Evolutionary conservation across 2,888 invertebrate species (phyloP).

Genomic region (Limulus polyphemus): DNA sequence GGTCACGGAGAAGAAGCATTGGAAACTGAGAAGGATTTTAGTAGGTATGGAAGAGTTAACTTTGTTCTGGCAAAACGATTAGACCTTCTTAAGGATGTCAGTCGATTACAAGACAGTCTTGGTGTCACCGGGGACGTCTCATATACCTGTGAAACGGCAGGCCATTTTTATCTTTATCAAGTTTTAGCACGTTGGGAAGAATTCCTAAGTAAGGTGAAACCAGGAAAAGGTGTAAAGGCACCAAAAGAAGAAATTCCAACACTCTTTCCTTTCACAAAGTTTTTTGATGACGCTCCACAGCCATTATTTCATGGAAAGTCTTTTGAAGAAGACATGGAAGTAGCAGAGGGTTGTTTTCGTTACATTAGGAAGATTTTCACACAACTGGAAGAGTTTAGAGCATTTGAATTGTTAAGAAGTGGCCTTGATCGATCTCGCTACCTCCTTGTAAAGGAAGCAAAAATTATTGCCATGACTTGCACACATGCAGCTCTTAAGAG

Average conservation of each 20-base stretch:
- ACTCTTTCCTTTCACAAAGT: conserved; percentile 85
- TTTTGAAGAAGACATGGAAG: conserved; percentile 69
- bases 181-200: conserved; percentile 82
- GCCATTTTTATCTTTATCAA: conserved; percentile 93
- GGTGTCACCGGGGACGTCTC: conserved; percentile 76
- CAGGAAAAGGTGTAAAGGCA: conserved; percentile 31
- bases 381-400: conserved; percentile 93
- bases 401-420: conserved; percentile 89
- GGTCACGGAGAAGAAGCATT: conserved; percentile 98
- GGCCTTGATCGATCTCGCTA: conserved; percentile 94
- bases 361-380: conserved; percentile 92
- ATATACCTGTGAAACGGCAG: conserved; percentile 97
- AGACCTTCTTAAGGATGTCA: conserved; percentile 74
- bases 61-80: conserved; percentile 89
- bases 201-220: conserved; percentile 53
- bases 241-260: conserved; percentile 46
- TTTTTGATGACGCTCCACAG: conserved; percentile 84
- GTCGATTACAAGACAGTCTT: conserved; percentile 71
- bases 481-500: conserved; percentile 97
- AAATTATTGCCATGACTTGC: conserved; percentile 99
- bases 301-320: conserved; percentile 70
- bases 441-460: conserved; percentile 92
- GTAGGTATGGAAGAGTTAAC: conserved; percentile 94
- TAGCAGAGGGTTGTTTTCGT: conserved; percentile 81
- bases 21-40: conserved; percentile 98